phyloP scores from a whole-genome alignment of 2,888 invertebrate genomes.

The Myathropa florea region DNA sequence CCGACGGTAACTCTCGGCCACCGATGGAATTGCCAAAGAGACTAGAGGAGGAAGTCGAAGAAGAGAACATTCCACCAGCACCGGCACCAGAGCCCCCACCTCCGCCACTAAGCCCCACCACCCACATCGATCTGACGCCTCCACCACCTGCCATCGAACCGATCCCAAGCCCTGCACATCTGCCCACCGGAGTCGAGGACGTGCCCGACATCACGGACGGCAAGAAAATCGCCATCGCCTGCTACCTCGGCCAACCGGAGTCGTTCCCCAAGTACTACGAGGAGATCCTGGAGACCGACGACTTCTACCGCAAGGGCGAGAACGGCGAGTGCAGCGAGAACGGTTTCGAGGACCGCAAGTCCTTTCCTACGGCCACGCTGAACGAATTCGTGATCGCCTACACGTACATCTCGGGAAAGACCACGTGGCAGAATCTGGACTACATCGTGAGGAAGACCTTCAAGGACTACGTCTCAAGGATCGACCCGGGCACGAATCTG shows the following conservation, averaged over 20 bases:
- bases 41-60: slow-evolving; percentile 79
- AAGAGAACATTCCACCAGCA: slow-evolving; percentile 79
- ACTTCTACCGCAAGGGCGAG: slow-evolving; percentile 83
- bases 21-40: slow-evolving; percentile 80
- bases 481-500: slow-evolving; percentile 95
- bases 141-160: slow-evolving; percentile 80
- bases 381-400: slow-evolving; percentile 92
- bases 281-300: slow-evolving; percentile 85
- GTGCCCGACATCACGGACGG: slow-evolving; percentile 89
- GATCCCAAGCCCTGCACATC: slow-evolving; percentile 77
- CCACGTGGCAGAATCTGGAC: slow-evolving; percentile 97
- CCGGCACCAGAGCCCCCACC: slow-evolving; percentile 80
- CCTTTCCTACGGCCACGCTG: slow-evolving; percentile 83
- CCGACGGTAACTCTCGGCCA: slow-evolving; percentile 81
- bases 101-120: slow-evolving; percentile 78
- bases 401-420: slow-evolving; percentile 94
- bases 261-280: slow-evolving; percentile 87
- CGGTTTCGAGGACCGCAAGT: slow-evolving; percentile 80
- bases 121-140: slow-evolving; percentile 80
- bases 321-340: slow-evolving; percentile 80
- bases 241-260: slow-evolving; percentile 92
- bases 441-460: slow-evolving; percentile 94
- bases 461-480: slow-evolving; percentile 95
- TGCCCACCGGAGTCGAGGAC: slow-evolving; percentile 82
- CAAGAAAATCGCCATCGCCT: slow-evolving; percentile 92